Evolutionary conservation across 2,888 invertebrate species (phyloP), one percentile per base, ranked within the genome.

Genomic region (Archips xylosteana): DNA sequence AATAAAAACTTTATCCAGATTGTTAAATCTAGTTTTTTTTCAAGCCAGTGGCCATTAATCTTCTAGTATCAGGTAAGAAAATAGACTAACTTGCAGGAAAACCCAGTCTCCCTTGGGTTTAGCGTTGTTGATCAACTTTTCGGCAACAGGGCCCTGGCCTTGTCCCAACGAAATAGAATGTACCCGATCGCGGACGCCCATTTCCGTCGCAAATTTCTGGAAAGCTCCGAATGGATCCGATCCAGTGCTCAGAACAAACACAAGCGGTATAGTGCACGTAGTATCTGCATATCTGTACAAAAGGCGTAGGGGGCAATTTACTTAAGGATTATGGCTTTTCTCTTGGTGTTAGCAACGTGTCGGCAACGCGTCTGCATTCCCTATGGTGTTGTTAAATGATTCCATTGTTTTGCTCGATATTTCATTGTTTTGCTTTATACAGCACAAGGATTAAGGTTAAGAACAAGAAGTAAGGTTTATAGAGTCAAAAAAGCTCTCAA

Each of bases 81-180:
- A 23, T n/a, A 6, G 4, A 71, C 89, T 86, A 88, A 97, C 97
- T 94, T 97, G 98, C 78, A 98, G 92, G 86, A 98, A 97, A 8
- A 99, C 96, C 99, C 99, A 99, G 77, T 97, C 96, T 0, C 99
- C 99, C 70, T 95, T 94, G 1, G 94, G 92, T 78, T 96, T 95
- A 1, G 97, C 98, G 69, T 92, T 91, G 34, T 95, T 95, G 57
- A 99, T 97, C 92, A 98, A 94, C 81, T 95, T 96, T 83, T 98
- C 97, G 1, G 99, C 99, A 5, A 97, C 96, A 0, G 97, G 97
- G 0, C 98, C 98, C 93, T 99, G 99, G 0, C 99, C 99, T 81
- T 96, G 96, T 0, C 99, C 99, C 10, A 99, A 91, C 0, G 99
- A 99, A 81, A 99, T 98, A 0, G 97, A 97, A 83, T 96, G 96